A percentile compares a stretch with the other conserved stretches of the same genome.
Evolutionary conservation across 2,113 vertebrate genomes (phyloP).

Genomic region (Pungitius pungitius): DNA sequence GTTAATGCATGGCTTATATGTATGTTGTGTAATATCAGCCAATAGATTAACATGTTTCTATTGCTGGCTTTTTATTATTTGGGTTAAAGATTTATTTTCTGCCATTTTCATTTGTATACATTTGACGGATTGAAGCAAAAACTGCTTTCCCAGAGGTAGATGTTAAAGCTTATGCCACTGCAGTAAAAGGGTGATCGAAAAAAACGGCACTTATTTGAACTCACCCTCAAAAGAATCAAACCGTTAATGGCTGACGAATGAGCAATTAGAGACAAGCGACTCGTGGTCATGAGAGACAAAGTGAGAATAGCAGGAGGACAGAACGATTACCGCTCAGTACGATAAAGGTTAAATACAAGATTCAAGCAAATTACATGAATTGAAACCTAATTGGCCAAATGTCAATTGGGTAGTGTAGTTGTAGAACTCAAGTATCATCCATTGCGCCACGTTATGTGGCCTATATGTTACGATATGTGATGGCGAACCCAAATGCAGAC

Average conservation of each 20-base stretch:
- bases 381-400: conserved; percentile 62
- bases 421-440: conserved; percentile 56
- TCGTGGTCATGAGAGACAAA: conserved; percentile 31
- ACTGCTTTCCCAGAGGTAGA: not conserved
- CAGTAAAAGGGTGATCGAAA: conserved; percentile 2
- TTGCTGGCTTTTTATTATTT: not conserved
- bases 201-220: conserved; percentile 7
- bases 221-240: conserved; percentile 22
- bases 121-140: not conserved
- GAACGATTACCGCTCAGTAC: conserved; percentile 43
- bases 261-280: conserved; percentile 3
- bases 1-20: not conserved
- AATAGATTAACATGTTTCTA: not conserved
- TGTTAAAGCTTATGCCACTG: conserved; percentile 2
- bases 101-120: not conserved
- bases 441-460: not conserved
- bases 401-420: conserved; percentile 45
- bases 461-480: not conserved
- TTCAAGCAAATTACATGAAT: conserved; percentile 52
- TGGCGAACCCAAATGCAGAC: too few species aligned
- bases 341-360: conserved; percentile 60
- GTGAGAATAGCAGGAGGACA: not conserved
- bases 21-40: not conserved
- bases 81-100: not conserved
- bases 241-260: conserved; percentile 10